These are phyloP conservation scores for Sepioteuthis lessoniana DNA, from an alignment of 2,888 invertebrate genomes.

Conservation along the genomic window DNA sequence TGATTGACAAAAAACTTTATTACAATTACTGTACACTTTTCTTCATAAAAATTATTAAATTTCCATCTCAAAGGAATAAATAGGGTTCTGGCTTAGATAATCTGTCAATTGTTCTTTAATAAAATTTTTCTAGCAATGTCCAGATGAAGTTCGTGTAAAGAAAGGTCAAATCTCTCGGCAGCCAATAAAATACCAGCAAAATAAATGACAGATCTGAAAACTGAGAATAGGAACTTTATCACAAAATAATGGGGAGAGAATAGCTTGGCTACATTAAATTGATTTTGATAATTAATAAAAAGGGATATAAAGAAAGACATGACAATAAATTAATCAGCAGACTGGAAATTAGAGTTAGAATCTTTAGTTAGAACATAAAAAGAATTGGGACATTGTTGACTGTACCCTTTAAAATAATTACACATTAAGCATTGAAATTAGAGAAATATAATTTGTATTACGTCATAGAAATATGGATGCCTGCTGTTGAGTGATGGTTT, in stretches of 20 bases:
- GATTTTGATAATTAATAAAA: neutral
- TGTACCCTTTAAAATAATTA: neutral
- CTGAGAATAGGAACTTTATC: neutral
- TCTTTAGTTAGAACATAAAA: neutral
- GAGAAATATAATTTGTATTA: too few relatives aligned
- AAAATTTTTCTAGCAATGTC: neutral
- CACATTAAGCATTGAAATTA: too few relatives aligned
- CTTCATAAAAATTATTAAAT: neutral
- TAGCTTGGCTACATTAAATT: neutral
- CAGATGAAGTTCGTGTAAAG: neutral
- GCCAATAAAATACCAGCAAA: neutral
- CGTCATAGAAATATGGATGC: too few relatives aligned
- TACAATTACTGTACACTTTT: neutral
- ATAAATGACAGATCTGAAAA: neutral
- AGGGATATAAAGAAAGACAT: neutral
- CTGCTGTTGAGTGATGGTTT: too few relatives aligned
- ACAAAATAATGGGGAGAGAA: neutral
- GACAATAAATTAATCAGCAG: neutral
- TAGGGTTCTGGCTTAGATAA: neutral
- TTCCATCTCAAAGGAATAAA: neutral
- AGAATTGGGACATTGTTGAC: neutral
- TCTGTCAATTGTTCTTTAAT: neutral
- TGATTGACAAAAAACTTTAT: neutral
- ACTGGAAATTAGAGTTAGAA: neutral
- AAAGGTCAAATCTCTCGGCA: neutral